Evolutionary conservation across 2,113 vertebrate genomes (phyloP).

Genomic region (Pyxicephalus adspersus): DNA sequence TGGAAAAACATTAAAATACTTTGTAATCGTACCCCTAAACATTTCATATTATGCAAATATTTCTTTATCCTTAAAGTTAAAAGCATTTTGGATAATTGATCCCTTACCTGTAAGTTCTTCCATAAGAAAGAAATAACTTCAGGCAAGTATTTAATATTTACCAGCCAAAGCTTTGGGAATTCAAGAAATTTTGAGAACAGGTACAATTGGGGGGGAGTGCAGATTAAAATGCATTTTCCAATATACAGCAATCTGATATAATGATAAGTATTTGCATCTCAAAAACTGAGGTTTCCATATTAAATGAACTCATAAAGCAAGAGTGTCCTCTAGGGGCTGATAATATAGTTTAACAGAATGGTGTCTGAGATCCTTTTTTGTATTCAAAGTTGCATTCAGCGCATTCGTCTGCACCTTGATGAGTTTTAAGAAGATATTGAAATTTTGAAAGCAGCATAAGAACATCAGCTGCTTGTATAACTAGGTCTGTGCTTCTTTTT

Average conservation of each 20-base stretch:
- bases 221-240: slow-evolving; percentile 3
- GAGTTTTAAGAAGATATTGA: not conserved
- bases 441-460: not conserved
- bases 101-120: no score
- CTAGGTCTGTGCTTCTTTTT: no score
- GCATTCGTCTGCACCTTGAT: not conserved
- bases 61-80: no score
- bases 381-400: not conserved
- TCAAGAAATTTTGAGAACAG: no score
- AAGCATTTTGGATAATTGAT: no score
- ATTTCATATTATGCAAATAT: no score
- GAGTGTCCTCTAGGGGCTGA: slow-evolving; percentile 55
- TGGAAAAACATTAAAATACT: no score
- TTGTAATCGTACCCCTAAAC: no score
- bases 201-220: not conserved
- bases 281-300: not conserved
- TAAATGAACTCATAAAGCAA: slow-evolving; percentile 43
- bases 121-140: no score
- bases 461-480: not conserved
- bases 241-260: not conserved
- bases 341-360: slow-evolving; percentile 1
- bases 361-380: not conserved
- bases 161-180: no score
- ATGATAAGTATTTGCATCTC: not conserved
- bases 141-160: no score